Conservation (phyloP, 2,888 invertebrate species). For the Andrena minutula region DNA sequence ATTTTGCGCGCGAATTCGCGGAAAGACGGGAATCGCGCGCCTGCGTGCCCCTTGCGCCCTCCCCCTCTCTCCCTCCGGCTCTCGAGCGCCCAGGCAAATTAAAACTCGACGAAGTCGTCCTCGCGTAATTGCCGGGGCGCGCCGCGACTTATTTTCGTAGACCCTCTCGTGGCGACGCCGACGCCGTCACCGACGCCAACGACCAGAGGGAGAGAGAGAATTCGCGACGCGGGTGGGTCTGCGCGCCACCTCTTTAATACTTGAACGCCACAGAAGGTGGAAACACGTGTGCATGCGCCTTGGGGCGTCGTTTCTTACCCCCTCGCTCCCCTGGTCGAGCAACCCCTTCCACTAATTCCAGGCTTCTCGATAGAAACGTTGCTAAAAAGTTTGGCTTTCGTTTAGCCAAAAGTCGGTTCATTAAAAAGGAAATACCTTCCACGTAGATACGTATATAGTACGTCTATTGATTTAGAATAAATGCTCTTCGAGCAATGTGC, state of each 20-base stretch:
- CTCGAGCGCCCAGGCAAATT: conserved; percentile 66
- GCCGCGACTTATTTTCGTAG: conserved; percentile 71
- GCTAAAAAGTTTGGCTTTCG: conserved; percentile 2
- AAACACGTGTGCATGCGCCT: conserved; percentile 49
- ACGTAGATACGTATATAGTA: too few relatives aligned
- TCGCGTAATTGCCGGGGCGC: conserved; percentile 71
- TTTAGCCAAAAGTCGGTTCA: neutral
- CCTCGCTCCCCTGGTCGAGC: neutral
- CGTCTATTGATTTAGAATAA: too few relatives aligned
- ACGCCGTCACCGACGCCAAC: conserved; percentile 44
- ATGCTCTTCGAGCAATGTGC: too few relatives aligned
- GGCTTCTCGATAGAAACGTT: conserved; percentile 16
- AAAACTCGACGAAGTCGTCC: conserved; percentile 70
- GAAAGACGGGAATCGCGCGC: conserved; percentile 50
- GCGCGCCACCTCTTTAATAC: conserved; percentile 43
- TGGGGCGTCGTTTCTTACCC: conserved; percentile 10
- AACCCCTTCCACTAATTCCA: conserved; percentile 40
- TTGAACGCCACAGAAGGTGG: conserved; percentile 47
- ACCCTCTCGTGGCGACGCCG: conserved; percentile 55
- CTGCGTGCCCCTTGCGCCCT: neutral
- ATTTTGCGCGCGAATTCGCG: conserved; percentile 68
- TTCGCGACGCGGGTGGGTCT: conserved; percentile 62
- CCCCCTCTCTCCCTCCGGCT: neutral
- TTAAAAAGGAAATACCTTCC: neutral
- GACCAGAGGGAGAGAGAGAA: conserved; percentile 38